These are phyloP conservation scores for Toxonevra muliebris DNA, from an alignment of 2,888 invertebrate species.

Conservation along the genomic window DNA sequence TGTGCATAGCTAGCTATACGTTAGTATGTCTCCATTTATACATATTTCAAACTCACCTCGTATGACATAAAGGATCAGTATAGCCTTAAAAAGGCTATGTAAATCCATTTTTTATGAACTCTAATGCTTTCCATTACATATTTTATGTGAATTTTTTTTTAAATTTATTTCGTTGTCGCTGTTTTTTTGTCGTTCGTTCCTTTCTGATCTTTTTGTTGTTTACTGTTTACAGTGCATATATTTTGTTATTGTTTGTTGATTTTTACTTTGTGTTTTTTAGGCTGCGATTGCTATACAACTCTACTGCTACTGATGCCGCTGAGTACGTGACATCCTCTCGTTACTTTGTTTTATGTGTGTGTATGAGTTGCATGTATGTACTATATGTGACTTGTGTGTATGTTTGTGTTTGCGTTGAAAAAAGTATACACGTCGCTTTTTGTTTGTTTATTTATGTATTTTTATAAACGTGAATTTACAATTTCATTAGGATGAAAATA, in stretches of 20 bases:
- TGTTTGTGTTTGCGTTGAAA: slow-evolving; percentile 3
- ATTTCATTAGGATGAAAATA: slow-evolving; percentile 36
- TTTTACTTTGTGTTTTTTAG: slow-evolving; percentile 34
- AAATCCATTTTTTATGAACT: slow-evolving; percentile 66
- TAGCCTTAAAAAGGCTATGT: slow-evolving; percentile 66
- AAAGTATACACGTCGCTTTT: not conserved
- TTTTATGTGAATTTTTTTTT: slow-evolving; percentile 50
- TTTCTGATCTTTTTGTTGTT: slow-evolving; percentile 11
- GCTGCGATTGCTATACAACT: slow-evolving; percentile 25
- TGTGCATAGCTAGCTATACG: no score
- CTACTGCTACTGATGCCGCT: no score
- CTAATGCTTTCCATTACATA: slow-evolving; percentile 66
- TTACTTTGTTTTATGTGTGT: slow-evolving; percentile 20
- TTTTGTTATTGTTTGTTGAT: slow-evolving; percentile 29
- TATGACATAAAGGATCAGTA: slow-evolving; percentile 64
- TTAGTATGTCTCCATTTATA: no score
- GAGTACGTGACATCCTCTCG: no score
- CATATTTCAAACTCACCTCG: slow-evolving; percentile 56
- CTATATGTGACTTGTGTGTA: slow-evolving; percentile 22
- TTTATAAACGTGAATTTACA: slow-evolving; percentile 28
- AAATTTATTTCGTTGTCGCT: slow-evolving; percentile 20
- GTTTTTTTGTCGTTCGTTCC: slow-evolving; percentile 23
- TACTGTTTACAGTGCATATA: slow-evolving; percentile 12
- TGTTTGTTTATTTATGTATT: not conserved
- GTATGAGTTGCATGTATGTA: not conserved